Base-by-base conservation (phyloP, 2,888 invertebrate species). In the Caenorhabditis angaria region DNA sequence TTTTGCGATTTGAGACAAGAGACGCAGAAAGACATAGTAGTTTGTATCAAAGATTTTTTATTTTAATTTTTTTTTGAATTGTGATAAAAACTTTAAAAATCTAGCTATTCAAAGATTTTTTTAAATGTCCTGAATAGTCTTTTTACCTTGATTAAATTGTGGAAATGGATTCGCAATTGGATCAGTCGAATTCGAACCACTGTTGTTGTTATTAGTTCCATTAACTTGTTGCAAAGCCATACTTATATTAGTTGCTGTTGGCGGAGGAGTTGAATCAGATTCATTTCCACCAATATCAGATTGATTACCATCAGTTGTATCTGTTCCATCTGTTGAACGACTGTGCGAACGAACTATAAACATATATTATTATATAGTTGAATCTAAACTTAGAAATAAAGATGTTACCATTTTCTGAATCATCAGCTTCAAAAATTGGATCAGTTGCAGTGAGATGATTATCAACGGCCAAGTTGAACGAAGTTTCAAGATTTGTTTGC, bases 321-420 rank as follows among this genome's bases (percentile, higher is more conserved):
- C 73, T 18, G 73, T 73, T 18, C 73, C 73, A 53, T 73, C 73
- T 0, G 73, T 73, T n/a, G 73, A 73, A 8, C 73, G 67, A 47
- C 65, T 65, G 24, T 50, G 51, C 1, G 61, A 51, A 28, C 61
- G 61, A 12, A 20, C 54, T 54, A 27, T 12, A 54, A 54, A 1
- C 2, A 6, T 3, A 51, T 24, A 24, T 24, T 10, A 3, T 18
- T 24, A 51, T 22, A 51, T 8, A 22, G 25, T 8, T 51, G 24
- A 35, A 35, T 35, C 6, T 35, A 3, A 54, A 24, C 8, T 27
- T 18, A 32, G 22, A 35, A 12, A 27, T 14, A 27, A 55, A 55
- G 25, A 18, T 3, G 28, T 20, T 20, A 51, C 51, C 51, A 51
- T 51, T 51, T 51, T 51, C 51, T 8, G 51, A 22, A 22, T 51